Base-by-base conservation (phyloP, 1,140 invertebrate genomes). In the Drosophila neocordata region DNA sequence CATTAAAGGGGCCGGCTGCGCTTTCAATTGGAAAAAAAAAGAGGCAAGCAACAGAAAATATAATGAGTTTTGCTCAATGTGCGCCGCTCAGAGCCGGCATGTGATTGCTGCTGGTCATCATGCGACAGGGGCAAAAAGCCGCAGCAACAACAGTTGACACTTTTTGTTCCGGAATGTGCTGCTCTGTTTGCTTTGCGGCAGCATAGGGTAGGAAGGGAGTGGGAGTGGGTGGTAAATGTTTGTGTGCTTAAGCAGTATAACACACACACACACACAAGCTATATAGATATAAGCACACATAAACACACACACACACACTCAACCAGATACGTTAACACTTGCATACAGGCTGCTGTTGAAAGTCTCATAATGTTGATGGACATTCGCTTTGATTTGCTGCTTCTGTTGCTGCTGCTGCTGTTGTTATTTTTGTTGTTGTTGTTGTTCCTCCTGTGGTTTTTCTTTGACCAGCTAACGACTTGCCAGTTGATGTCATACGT, bases 301-400 rank as follows among this genome's bases (percentile, higher is more conserved):
- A 48, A 6, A 18, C 24, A 58, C 60, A 64, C 38, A 20, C 22
- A 51, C 37, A 51, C 24, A 51, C 41, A 44, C 41, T 9, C 51
- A 55, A 7, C 5, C 52, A 18, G 8, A 18, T 51, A 53, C 44
- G 44, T 15, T 31, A 31, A 31, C 27, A 31, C 27, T 15, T 15
- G 38, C 41, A 48, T 15, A 18, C 41, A 20, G 41, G 37, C 37
- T 44, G 62, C 81, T 73, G 82, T 69, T 76, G 61, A 78, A 71
- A 77, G 67, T 73, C 83, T 65, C 83, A 79, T 88, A 88, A 88
- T 77, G 84, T 73, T 88, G 83, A 88, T 77, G 84, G 83, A 89
- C 83, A 88, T 69, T 83, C 79, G 69, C 84, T 88, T 88, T 88
- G 83, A 88, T 88, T 88, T 83, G 74, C 65, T 68, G 22, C 38